Evolutionary conservation across 2,797 vertebrate species (phyloP), one percentile per base, ranked within the genome.

Genomic region (Otolemur crassicaudatus): DNA sequence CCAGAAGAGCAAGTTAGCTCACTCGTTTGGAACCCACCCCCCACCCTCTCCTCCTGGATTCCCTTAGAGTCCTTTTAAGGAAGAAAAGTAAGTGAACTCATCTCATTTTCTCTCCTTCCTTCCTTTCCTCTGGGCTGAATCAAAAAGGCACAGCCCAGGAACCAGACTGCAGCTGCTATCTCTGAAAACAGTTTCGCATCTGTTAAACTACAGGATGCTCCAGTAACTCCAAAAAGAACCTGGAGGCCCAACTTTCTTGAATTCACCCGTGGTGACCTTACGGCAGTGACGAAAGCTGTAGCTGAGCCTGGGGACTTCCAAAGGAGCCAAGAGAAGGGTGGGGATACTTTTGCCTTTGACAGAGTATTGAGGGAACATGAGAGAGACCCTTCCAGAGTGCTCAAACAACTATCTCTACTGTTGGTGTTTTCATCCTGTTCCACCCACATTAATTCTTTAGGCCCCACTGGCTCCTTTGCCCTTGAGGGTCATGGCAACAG

Each of bases 11-110:
- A 58, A 76, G 46, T 73, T 40, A 72, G 61, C 16, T 86, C 37
- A 56, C 8, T 23, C 77, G 53, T 65, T 81, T n/a, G 72, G 56
- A 80, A 17, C n/a, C 7, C 34, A 67, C 65, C 65, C 7, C 31
- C 17, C 31, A n/a, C 7, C 31, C 46, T 90, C 53, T 43, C 27
- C 84, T 80, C 13, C 23, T 70, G 19, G 46, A 67, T 90, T 61
- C 40, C 70, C 94, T 81, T 40, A 90, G 17, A 65, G 60, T 90
- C 92, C 73, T 94, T 93, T 91, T 67, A 95, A 92, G 91, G 72
- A 92, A 95, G 60, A 92, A 96, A 92, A 76, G 91, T 65, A 53
- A 90, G 23, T 67, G 43, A 94, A 95, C 9, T 79, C 87, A 75
- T 86, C 93, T 93, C 72, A 91, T 80, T 80, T 90, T 84, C 29